Percentiles rank a stretch among this genome's conserved stretches.
Conservation (phyloP, 2,113 vertebrate species). For the Rhizomys pruinosus region DNA sequence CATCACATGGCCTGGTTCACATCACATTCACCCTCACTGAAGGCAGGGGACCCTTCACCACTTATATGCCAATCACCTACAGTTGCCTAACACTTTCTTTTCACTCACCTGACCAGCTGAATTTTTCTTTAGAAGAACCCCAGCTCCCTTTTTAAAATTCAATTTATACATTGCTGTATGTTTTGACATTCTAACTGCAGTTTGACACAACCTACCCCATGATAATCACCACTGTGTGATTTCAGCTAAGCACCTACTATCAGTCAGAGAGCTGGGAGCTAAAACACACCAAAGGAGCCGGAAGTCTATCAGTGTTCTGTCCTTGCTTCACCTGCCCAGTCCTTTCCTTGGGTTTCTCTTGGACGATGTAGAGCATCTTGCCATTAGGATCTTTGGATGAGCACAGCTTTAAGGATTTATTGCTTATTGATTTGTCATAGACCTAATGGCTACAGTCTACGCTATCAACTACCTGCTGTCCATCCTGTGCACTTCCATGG, state of each 20-base stretch:
- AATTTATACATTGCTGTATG: background rate
- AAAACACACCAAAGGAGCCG: background rate
- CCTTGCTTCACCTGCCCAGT: background rate
- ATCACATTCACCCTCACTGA: background rate
- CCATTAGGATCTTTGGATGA: background rate
- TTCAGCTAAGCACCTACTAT: background rate
- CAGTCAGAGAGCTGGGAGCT: background rate
- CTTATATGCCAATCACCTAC: background rate
- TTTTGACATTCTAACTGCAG: background rate
- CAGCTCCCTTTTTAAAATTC: background rate
- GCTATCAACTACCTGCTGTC: constrained; percentile 35
- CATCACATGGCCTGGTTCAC: too few species aligned
- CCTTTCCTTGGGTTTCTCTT: background rate
- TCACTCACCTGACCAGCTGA: background rate
- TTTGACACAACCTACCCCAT: background rate
- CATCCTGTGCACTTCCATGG: background rate
- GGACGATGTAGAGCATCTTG: background rate
- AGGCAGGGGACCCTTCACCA: background rate
- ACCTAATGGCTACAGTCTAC: constrained; percentile 2
- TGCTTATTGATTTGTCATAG: constrained; percentile 18
- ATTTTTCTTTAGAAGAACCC: background rate
- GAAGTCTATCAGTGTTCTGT: background rate
- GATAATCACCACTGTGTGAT: background rate
- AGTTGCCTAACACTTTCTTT: background rate
- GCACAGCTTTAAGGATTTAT: background rate